Percentiles rank a stretch among this genome's conserved stretches.
These are phyloP conservation scores for Setipinna tenuifilis DNA, from an alignment of 2,797 vertebrate genomes.

Conservation along the genomic window DNA sequence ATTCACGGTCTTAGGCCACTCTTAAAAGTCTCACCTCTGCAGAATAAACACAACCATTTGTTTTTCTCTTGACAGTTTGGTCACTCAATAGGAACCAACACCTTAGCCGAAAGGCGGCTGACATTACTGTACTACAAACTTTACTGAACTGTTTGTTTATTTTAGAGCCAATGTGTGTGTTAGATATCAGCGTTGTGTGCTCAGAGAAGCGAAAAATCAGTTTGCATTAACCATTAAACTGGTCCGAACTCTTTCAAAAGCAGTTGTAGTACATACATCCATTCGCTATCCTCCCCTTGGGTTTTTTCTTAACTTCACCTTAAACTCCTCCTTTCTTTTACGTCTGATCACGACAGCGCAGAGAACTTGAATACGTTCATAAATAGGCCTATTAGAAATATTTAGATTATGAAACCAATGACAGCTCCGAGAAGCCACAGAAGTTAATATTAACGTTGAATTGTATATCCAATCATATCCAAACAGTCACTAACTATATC, in stretches of 20 bases:
- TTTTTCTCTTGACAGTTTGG: conserved; percentile 45
- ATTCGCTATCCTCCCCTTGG: background rate
- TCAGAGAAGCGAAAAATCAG: background rate
- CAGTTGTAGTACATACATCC: background rate
- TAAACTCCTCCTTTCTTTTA: background rate
- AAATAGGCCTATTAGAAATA: conserved; percentile 1
- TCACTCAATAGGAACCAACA: conserved; percentile 46
- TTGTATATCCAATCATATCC: background rate
- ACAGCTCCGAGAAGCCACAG: background rate
- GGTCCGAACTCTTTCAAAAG: background rate
- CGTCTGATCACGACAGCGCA: conserved; percentile 1
- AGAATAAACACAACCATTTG: conserved; percentile 61
- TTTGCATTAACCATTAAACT: background rate
- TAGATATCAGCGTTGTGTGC: background rate
- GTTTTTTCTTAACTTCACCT: background rate
- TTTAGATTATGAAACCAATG: conserved; percentile 19
- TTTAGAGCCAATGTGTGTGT: no score
- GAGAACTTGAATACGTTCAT: background rate
- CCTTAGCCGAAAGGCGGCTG: conserved; percentile 37
- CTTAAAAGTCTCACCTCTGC: conserved; percentile 48
- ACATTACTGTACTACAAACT: conserved; percentile 8
- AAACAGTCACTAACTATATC: conserved; percentile 47
- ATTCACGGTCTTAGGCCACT: background rate
- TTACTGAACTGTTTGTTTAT: background rate
- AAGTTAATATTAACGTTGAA: background rate